Evolutionary conservation across 2,113 vertebrate genomes (phyloP).

Genomic region (Chaetura pelagica): DNA sequence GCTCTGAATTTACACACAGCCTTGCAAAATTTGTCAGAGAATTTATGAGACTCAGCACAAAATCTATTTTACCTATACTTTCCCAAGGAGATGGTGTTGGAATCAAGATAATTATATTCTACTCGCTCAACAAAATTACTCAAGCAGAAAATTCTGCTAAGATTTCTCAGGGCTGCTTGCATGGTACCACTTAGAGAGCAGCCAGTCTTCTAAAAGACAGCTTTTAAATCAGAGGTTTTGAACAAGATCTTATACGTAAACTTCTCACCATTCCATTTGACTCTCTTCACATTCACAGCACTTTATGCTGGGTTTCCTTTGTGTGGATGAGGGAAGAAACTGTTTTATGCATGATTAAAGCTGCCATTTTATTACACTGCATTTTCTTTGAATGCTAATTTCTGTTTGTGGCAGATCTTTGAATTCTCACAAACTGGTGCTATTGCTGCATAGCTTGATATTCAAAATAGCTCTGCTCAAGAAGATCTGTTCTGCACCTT

Average conservation of each 20-base stretch:
- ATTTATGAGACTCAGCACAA: slow-evolving; percentile 50
- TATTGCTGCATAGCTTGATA: slow-evolving; percentile 14
- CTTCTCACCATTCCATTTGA: not conserved
- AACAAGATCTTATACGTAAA: not conserved
- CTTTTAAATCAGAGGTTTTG: slow-evolving; percentile 34
- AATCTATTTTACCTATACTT: slow-evolving; percentile 24
- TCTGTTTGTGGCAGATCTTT: slow-evolving; percentile 42
- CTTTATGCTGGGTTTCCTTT: not conserved
- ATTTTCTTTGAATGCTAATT: slow-evolving; percentile 62
- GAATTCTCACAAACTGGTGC: slow-evolving; percentile 7
- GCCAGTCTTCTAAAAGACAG: not conserved
- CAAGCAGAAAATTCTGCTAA: slow-evolving; percentile 25
- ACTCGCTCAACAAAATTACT: slow-evolving; percentile 11
- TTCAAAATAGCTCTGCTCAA: slow-evolving; percentile 40
- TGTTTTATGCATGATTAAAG: slow-evolving; percentile 43
- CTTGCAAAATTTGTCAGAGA: slow-evolving; percentile 41
- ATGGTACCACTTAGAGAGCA: not conserved
- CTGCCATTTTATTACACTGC: slow-evolving; percentile 27
- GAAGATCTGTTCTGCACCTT: slow-evolving; percentile 38
- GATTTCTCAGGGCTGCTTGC: not conserved
- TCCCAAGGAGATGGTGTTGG: slow-evolving; percentile 7
- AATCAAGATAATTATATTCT: slow-evolving; percentile 44
- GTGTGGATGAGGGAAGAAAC: not conserved
- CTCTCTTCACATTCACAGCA: not conserved
- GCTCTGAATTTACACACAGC: slow-evolving; percentile 41